These are phyloP conservation scores for Caenorhabditis parvicauda DNA, from an alignment of 2,888 invertebrate genomes.

Conservation along the genomic window DNA sequence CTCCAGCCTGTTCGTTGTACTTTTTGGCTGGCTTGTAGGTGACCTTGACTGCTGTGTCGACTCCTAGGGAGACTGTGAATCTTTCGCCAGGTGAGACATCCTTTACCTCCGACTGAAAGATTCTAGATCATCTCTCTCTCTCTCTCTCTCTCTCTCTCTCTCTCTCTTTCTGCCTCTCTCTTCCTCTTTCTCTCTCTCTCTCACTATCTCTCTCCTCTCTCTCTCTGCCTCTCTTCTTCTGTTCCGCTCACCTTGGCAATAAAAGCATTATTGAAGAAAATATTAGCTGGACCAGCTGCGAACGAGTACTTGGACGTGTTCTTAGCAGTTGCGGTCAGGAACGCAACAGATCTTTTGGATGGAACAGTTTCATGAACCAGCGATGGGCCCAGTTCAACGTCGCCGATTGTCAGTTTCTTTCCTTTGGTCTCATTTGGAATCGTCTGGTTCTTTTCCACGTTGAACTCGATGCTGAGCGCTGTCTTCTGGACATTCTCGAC, in stretches of 20 bases:
- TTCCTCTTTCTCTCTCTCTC: too few relatives aligned
- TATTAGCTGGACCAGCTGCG: constrained; percentile 39
- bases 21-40: constrained; percentile 62
- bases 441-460: constrained; percentile 12
- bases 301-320: constrained; percentile 43
- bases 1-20: constrained; percentile 49
- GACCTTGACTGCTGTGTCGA: constrained; percentile 63
- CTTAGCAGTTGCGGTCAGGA: constrained; percentile 33
- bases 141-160: too few relatives aligned
- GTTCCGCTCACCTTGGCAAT: constrained; percentile 25
- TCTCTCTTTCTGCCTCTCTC: too few relatives aligned
- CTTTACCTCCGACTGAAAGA: constrained; percentile 15
- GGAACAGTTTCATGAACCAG: constrained; percentile 62
- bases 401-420: constrained; percentile 57
- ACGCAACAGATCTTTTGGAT: constrained; percentile 42
- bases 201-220: too few relatives aligned
- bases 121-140: too few relatives aligned
- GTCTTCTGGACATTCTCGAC: too few relatives aligned
- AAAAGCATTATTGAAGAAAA: constrained; percentile 47
- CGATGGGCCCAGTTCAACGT: constrained; percentile 60
- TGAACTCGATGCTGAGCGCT: too few relatives aligned
- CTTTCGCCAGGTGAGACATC: constrained; percentile 22
- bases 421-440: constrained; percentile 21
- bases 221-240: too few relatives aligned
- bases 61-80: constrained; percentile 61